phyloP scores from a whole-genome alignment of 2,797 vertebrate species.

The Loris lydekkerianus region DNA sequence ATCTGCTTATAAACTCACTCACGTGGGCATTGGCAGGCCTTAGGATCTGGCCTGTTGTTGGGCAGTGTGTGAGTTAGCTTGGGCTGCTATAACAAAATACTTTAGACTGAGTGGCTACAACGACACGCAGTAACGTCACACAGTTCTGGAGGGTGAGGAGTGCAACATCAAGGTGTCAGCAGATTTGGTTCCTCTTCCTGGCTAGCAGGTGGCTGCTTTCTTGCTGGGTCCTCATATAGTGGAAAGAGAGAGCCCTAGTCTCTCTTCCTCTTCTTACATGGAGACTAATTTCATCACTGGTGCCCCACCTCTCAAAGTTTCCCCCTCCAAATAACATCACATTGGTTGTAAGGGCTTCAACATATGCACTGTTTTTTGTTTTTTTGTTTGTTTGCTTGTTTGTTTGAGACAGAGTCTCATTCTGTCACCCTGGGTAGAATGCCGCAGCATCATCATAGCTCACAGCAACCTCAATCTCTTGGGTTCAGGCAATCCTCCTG shows the following conservation, averaged over 20 bases:
- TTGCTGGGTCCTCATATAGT: neutral
- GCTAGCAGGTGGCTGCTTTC: neutral
- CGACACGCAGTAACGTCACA: neutral
- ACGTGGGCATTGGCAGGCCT: neutral
- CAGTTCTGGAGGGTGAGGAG: neutral
- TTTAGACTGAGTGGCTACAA: neutral
- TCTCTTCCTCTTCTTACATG: neutral
- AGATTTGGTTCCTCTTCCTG: neutral
- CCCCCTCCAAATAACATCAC: neutral
- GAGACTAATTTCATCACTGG: neutral
- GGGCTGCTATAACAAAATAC: neutral
- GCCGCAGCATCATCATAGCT: no score
- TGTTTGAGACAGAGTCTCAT: no score
- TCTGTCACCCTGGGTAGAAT: no score
- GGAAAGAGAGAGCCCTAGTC: neutral
- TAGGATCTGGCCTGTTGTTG: neutral
- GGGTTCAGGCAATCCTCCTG: no score
- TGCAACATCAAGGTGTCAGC: neutral
- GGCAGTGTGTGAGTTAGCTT: neutral
- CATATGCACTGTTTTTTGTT: no score
- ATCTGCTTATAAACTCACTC: neutral
- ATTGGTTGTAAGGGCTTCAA: neutral
- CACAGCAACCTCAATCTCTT: no score
- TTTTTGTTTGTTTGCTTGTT: no score
- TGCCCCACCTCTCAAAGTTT: neutral